These are phyloP conservation scores for Probaryconus sp. DNA, from an alignment of 1,140 invertebrate genomes.

Conservation along the genomic window DNA sequence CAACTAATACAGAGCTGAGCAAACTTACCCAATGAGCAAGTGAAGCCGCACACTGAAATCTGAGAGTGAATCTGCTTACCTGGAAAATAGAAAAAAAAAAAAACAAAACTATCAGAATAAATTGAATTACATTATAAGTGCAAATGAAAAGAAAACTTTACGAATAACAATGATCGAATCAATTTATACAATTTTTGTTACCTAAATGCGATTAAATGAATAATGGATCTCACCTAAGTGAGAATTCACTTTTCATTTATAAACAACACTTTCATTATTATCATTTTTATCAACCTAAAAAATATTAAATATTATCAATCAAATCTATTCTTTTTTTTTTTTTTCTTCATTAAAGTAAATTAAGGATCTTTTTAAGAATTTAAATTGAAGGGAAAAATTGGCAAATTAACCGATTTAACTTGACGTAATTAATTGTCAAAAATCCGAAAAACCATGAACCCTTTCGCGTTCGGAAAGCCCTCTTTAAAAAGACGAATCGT, in stretches of 20 bases:
- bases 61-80: constrained; percentile 31
- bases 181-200: constrained; percentile 11
- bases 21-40: constrained; percentile 21
- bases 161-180: constrained; percentile 20
- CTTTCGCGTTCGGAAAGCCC: background rate
- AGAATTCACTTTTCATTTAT: constrained; percentile 19
- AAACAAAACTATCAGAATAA: constrained; percentile 20
- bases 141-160: constrained; percentile 24
- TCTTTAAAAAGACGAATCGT: constrained; percentile 22
- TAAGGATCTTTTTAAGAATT: too few relatives aligned
- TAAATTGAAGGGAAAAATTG: constrained; percentile 8
- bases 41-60: constrained; percentile 1
- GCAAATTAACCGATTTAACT: too few relatives aligned
- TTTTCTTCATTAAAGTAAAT: too few relatives aligned
- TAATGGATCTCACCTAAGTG: constrained; percentile 4
- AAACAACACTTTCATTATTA: too few relatives aligned
- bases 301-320: too few relatives aligned
- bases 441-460: constrained; percentile 3
- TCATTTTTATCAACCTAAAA: too few relatives aligned
- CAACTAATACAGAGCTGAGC: constrained; percentile 10
- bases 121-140: constrained; percentile 37
- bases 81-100: constrained; percentile 22
- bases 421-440: too few relatives aligned
- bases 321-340: too few relatives aligned
- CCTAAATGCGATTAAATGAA: constrained; percentile 25